A percentile compares a stretch with the other conserved stretches of the same genome.
These are phyloP conservation scores for Neodontobutis hainanensis DNA, from an alignment of 2,113 vertebrate genomes.

Conservation along the genomic window DNA sequence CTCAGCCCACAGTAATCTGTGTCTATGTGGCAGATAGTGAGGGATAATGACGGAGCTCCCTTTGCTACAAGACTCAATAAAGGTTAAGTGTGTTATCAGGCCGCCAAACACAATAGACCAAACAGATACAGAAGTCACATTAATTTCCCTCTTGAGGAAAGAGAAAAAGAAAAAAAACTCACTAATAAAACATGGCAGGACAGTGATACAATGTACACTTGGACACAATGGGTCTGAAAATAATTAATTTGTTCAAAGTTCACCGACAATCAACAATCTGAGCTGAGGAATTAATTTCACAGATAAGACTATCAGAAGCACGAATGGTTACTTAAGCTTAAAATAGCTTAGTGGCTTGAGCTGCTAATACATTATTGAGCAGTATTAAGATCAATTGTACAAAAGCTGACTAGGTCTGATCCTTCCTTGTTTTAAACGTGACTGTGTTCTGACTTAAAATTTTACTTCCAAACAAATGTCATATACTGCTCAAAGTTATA, in stretches of 20 bases:
- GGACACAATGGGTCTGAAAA: neutral
- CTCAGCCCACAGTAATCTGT: constrained; percentile 1
- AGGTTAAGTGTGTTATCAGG: constrained; percentile 53
- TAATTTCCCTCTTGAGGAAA: constrained; percentile 6
- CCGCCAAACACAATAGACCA: constrained; percentile 29
- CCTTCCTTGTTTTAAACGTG: too few relatives aligned
- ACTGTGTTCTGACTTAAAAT: too few relatives aligned
- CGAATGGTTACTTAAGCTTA: constrained; percentile 1
- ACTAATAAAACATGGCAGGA: constrained; percentile 17
- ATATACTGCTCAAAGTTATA: too few relatives aligned
- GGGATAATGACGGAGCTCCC: constrained; percentile 47
- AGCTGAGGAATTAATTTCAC: neutral
- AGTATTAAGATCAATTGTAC: neutral
- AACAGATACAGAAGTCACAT: constrained; percentile 14
- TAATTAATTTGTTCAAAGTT: neutral
- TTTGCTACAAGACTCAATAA: constrained; percentile 47
- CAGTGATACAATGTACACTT: neutral
- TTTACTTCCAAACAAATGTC: neutral
- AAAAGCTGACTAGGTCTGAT: neutral
- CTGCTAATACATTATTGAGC: neutral
- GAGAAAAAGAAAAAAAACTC: neutral
- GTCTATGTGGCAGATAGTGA: constrained; percentile 47
- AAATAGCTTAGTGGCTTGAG: constrained; percentile 2
- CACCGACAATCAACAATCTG: neutral
- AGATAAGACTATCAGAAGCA: constrained; percentile 7